Evolutionary conservation across 2,888 invertebrate species (phyloP).

Genomic region (Oligia fasciuncula): DNA sequence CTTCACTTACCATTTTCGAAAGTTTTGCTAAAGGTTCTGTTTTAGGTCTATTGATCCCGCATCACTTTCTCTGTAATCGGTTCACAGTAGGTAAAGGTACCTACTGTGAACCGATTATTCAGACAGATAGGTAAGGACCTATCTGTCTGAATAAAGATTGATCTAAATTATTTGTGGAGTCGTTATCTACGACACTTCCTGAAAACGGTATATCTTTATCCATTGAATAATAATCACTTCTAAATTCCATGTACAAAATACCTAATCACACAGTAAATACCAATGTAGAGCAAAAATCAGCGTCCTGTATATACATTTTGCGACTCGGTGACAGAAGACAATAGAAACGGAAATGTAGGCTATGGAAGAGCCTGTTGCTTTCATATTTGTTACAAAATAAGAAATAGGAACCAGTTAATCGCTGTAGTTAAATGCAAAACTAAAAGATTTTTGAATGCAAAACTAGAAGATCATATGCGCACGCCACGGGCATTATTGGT

Average conservation of each 20-base stretch:
- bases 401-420: not conserved
- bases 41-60: not conserved
- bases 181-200: not conserved
- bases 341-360: constrained; percentile 58
- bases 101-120: too few relatives aligned
- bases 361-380: constrained; percentile 32
- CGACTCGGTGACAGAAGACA: constrained; percentile 44
- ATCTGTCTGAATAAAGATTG: not conserved
- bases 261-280: not conserved
- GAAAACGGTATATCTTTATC: not conserved
- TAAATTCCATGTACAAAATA: not conserved
- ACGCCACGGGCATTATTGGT: too few relatives aligned
- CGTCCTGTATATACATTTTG: constrained; percentile 42
- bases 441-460: not conserved
- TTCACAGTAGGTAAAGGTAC: not conserved
- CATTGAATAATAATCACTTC: not conserved
- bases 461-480: too few relatives aligned
- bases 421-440: not conserved
- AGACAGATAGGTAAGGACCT: too few relatives aligned
- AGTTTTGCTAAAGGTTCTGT: not conserved
- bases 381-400: constrained; percentile 54
- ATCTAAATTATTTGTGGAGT: not conserved
- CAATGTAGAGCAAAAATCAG: not conserved
- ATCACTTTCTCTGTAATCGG: constrained; percentile 1
- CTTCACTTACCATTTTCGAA: not conserved